Evolutionary conservation across 2,888 invertebrate species (phyloP), one percentile per base, ranked within the genome.

Genomic region (Melanostoma mellinum): DNA sequence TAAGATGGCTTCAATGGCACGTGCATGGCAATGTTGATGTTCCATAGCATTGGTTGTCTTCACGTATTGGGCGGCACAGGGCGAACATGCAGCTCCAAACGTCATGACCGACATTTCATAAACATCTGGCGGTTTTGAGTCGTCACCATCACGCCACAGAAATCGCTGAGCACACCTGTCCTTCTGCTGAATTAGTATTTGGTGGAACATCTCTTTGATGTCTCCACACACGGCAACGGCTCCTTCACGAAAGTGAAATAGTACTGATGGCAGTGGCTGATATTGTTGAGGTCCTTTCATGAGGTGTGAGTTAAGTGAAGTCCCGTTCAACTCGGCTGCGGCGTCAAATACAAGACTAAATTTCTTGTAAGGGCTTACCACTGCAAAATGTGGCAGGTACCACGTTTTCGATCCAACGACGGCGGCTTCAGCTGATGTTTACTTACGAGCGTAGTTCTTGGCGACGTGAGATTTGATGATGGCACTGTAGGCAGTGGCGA

Each of bases 371-470:
- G 63, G 73, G 36, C 82, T 85, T 10, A 35, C 36, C 2, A 75
- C 75, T 3, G 56, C 72, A 32, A 76, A 88, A 61, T 87, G 86
- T 5, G 88, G 87, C 4, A 88, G 48, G 63, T 87, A 88, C 87
- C 87, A 88, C 3, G 72, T 85, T 48, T 71, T 86, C 9, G 68
- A 38, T 9, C 63, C 52, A 3, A 30, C 48, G n/a, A 40, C 52
- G 40, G 50, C 8, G 35, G 63, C 67, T 20, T 20, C 20, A 20
- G 20, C 20, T 20, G 20, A 1, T 0, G 20, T 20, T 20, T 1
- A 20, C 20, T 20, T 20, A 20, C 20, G 20, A 20, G 48, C 48
- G 30, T 48, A 48, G 5, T 48, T 5, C 30, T 48, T 48, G 5
- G 20, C 6, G 3, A 48, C 48, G 30, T 48, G 6, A 48, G 44